Evolutionary conservation across 2,888 invertebrate species (phyloP).

Genomic region (Oscheius myriophilus): DNA sequence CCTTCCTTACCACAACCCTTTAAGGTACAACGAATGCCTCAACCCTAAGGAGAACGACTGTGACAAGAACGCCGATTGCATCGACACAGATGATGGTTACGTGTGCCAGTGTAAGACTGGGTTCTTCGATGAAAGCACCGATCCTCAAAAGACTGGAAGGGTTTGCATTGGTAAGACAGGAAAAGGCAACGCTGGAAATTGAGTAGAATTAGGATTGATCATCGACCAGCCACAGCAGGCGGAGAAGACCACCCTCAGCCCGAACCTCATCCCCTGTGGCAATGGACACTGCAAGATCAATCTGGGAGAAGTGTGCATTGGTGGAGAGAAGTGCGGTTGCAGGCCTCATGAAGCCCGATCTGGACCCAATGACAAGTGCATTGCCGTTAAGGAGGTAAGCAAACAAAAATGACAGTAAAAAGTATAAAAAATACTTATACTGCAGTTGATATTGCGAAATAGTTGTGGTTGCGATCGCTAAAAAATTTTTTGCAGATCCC

Average conservation of each 20-base stretch:
- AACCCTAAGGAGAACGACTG: conserved; percentile 59
- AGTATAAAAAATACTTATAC: too few relatives aligned
- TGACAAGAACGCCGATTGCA: conserved; percentile 65
- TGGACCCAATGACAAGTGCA: conserved; percentile 50
- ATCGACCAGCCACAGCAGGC: conserved; percentile 43
- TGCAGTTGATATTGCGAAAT: too few relatives aligned
- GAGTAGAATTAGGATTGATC: conserved; percentile 47
- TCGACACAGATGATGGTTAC: conserved; percentile 67
- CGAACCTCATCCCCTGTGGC: conserved; percentile 55
- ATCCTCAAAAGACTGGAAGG: conserved; percentile 57
- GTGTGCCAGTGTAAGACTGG: conserved; percentile 63
- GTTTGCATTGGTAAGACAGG: conserved; percentile 57
- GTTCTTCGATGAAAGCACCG: conserved; percentile 61
- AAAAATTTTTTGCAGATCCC: conserved; percentile 49
- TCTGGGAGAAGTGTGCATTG: conserved; percentile 52
- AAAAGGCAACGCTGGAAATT: background rate
- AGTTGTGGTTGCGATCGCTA: too few relatives aligned
- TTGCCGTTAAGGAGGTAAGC: conserved; percentile 46
- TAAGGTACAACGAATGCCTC: conserved; percentile 53
- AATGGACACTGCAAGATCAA: conserved; percentile 45
- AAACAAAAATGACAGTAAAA: background rate
- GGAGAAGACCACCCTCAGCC: conserved; percentile 47
- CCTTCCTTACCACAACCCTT: background rate
- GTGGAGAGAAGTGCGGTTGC: conserved; percentile 63
- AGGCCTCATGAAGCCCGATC: conserved; percentile 54